A percentile compares a stretch with the other conserved stretches of the same genome.
Evolutionary conservation across 2,888 invertebrate genomes (phyloP).

Genomic region (Diploptera punctata): DNA sequence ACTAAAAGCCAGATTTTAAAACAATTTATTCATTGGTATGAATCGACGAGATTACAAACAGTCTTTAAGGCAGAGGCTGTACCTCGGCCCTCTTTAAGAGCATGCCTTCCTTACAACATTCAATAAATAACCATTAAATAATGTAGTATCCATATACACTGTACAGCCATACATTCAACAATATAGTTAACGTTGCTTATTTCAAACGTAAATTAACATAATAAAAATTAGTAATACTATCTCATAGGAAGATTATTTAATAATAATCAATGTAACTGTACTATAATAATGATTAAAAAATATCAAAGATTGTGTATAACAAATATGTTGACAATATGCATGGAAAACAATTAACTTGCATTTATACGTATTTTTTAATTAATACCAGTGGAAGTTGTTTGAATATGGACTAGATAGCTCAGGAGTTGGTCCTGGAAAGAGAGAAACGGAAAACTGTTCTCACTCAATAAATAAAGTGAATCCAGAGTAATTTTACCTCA

Average conservation of each 20-base stretch:
- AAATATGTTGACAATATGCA: no score
- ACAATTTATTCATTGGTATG: slow-evolving; percentile 26
- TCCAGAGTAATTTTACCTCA: no score
- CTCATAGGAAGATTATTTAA: not conserved
- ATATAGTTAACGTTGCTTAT: not conserved
- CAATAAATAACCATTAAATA: slow-evolving; percentile 19
- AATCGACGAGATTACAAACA: slow-evolving; percentile 26
- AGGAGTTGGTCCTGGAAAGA: no score
- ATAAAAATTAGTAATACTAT: not conserved
- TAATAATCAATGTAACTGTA: not conserved
- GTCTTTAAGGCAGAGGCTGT: slow-evolving; percentile 21
- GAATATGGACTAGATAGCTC: no score
- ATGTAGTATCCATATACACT: not conserved
- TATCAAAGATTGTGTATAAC: not conserved
- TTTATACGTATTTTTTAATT: no score
- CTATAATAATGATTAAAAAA: no score
- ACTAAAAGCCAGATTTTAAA: not conserved
- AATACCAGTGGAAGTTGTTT: no score
- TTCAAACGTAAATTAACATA: not conserved
- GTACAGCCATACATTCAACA: slow-evolving; percentile 5
- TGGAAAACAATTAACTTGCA: no score
- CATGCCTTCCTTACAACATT: slow-evolving; percentile 5
- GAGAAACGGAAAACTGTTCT: no score
- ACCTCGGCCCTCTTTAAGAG: not conserved
- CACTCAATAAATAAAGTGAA: no score